Conservation (phyloP, 2,888 invertebrate genomes). For the Epistrophella euchroma region DNA sequence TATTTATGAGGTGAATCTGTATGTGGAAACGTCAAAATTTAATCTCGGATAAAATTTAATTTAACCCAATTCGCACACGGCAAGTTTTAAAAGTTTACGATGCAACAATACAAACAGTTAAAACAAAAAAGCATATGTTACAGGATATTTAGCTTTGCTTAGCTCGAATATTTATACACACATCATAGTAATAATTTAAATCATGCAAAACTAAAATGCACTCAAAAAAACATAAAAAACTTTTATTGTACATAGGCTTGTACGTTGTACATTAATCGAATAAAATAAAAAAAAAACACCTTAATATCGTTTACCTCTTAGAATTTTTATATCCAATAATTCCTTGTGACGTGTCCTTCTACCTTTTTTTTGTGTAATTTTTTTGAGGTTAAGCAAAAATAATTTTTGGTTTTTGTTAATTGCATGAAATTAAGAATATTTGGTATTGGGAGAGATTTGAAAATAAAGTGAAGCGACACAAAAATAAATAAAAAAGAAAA, state of each 20-base stretch:
- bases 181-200: neutral
- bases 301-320: conserved; percentile 83
- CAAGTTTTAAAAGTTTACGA: too few relatives aligned
- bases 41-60: too few relatives aligned
- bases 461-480: conserved; percentile 36
- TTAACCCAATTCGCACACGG: too few relatives aligned
- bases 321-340: conserved; percentile 84
- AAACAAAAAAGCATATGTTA: neutral
- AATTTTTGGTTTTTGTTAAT: conserved; percentile 35
- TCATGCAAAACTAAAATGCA: conserved; percentile 9
- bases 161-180: neutral
- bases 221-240: conserved; percentile 8
- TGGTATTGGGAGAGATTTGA: conserved; percentile 21
- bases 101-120: too few relatives aligned
- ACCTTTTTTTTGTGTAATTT: conserved; percentile 78
- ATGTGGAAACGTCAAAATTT: too few relatives aligned
- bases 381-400: conserved; percentile 29
- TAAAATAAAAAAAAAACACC: neutral
- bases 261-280: too few relatives aligned
- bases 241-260: neutral
- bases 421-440: conserved; percentile 50
- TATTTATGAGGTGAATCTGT: too few relatives aligned
- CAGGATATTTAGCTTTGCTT: too few relatives aligned
- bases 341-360: conserved; percentile 84
- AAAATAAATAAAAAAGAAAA: conserved; percentile 2